Base-by-base conservation (phyloP, 2,797 vertebrate genomes). In the Cyprinodon diabolis region DNA sequence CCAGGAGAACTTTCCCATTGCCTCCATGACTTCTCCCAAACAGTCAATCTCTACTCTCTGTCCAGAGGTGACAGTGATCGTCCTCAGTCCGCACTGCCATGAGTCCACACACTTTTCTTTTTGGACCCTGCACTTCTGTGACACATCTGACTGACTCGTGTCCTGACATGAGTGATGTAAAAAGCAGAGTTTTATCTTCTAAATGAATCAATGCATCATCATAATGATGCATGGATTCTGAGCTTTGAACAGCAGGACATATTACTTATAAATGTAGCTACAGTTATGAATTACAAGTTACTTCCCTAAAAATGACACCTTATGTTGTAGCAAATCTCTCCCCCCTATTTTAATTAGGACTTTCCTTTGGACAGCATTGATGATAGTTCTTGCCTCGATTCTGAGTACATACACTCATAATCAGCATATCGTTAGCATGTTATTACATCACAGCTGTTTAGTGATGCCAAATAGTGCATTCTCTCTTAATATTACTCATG, bases 81-180 rank as follows among this genome's bases (percentile, higher is more conserved):
- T 95, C 17, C 13, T 87, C n/a, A 98, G 92, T 0, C 96, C 97
- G n/a, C 97, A 98, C 63, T 91, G 72, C 96, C 95, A 95, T 3
- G 15, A 81, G 75, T 88, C 78, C 72, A 93, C 52, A 82, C 97
- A 98, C 19, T 70, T 67, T 6, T 95, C 79, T 8, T 66, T 87
- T 14, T 58, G 86, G 13, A 77, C 6, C 0, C 37, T 77, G 52
- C 97, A 98, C 6, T 30, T 2, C 30, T 77, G 1, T 0, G 82
- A 62, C 79, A 85, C 78, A 76, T 92, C 25, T 0, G 2, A 11
- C 48, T 13, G n/a, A 23, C 23, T 51, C 0, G 1, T 1, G 8
- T 8, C 37, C 73, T 75, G 14, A 45, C 4, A 23, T 25, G 57
- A 12, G 12, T 48, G 54, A 15, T 1, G 12, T 3, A 40, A 14